These are phyloP conservation scores for Nixonia krombeini DNA, from an alignment of 1,140 invertebrate species.

Conservation along the genomic window DNA sequence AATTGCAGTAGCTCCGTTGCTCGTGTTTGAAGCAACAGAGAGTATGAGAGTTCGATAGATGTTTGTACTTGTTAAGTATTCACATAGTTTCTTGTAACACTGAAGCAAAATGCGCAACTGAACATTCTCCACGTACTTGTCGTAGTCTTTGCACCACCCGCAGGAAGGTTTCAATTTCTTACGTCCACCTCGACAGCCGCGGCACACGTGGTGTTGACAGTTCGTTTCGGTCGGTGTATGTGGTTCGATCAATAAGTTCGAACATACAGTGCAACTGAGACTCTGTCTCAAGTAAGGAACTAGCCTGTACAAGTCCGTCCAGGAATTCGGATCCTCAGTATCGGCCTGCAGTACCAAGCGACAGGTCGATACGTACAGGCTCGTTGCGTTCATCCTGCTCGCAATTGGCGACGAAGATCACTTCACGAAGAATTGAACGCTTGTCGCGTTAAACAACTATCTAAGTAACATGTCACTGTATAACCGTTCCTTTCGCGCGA, in stretches of 20 bases:
- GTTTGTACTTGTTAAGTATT: constrained; percentile 81
- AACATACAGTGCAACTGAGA: constrained; percentile 90
- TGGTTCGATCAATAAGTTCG: constrained; percentile 85
- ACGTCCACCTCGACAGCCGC: constrained; percentile 84
- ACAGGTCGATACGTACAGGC: constrained; percentile 87
- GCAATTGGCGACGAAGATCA: neutral
- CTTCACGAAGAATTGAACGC: neutral
- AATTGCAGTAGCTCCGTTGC: constrained; percentile 58
- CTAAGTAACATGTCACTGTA: neutral
- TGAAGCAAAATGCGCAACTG: constrained; percentile 84
- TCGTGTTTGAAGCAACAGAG: constrained; percentile 69
- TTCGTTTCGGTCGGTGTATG: constrained; percentile 84
- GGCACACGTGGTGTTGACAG: constrained; percentile 91
- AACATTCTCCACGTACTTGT: constrained; percentile 86
- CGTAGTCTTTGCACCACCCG: constrained; percentile 87
- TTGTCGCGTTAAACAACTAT: neutral
- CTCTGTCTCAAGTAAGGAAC: constrained; percentile 88
- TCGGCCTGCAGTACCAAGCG: constrained; percentile 82
- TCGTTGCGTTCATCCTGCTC: constrained; percentile 82
- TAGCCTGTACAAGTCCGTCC: constrained; percentile 85
- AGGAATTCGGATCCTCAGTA: constrained; percentile 78
- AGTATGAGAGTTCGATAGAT: constrained; percentile 77
- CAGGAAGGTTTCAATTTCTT: constrained; percentile 89
- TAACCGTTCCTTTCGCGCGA: constrained; percentile 11
- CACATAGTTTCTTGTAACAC: constrained; percentile 91